Percentiles rank a stretch among this genome's conserved stretches.
Conservation (phyloP, 2,113 vertebrate species). For the Cervus canadensis region DNA sequence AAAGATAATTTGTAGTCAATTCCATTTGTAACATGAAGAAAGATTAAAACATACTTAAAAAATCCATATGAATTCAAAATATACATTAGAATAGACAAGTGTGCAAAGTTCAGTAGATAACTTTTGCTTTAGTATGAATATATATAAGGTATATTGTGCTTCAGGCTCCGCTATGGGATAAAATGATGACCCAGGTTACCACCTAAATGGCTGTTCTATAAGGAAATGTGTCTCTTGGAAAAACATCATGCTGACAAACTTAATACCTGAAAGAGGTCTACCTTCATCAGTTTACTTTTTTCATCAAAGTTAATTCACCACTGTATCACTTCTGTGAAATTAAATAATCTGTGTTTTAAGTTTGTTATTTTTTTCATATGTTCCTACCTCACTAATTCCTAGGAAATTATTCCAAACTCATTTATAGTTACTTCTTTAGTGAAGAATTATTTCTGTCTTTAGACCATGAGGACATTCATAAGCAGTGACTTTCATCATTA, state of each 20-base stretch:
- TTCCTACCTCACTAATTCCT: not conserved
- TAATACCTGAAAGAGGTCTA: not conserved
- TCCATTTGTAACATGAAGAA: not conserved
- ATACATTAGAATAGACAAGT: not conserved
- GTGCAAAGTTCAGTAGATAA: not conserved
- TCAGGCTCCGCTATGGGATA: rapidly evolving
- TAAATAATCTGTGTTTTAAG: not conserved
- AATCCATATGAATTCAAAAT: not conserved
- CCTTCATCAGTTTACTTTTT: not conserved
- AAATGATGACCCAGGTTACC: not conserved
- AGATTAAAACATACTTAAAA: not conserved
- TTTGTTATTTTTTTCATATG: not conserved
- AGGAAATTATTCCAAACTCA: not conserved
- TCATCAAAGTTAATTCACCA: not conserved
- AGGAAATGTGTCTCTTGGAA: not conserved
- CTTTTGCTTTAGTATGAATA: not conserved
- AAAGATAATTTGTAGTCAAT: not conserved
- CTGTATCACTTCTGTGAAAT: not conserved
- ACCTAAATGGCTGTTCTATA: not conserved
- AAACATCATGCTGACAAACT: not conserved
- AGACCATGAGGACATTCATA: not conserved
- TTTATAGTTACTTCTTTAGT: not conserved
- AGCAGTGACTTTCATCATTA: not conserved
- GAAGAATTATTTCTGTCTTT: not conserved
- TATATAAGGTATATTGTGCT: not conserved